Evolutionary conservation across 2,113 vertebrate genomes (phyloP), one percentile per base, ranked within the genome.

Genomic region (Apus apus): DNA sequence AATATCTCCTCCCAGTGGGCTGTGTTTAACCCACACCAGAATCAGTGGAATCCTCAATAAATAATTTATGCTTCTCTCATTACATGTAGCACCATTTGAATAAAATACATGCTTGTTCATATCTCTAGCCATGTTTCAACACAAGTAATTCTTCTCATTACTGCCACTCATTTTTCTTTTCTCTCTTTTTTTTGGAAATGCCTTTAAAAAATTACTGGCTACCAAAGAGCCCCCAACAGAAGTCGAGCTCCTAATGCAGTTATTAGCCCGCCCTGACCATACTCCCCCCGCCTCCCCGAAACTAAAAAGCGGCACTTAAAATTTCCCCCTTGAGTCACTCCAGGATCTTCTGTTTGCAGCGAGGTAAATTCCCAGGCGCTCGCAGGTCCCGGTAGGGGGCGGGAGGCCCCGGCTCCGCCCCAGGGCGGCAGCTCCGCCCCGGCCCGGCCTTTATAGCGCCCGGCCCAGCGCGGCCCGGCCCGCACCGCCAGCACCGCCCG

Each of bases 1-100:
- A 90, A 88, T 3, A 92, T 21, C 57, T 68, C 94, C 91, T 89
- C 89, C 82, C 91, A 77, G 86, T 3, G 94, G 91, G n/a, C 88
- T 80, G 60, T 22, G 36, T 46, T 81, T 57, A 51, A 81, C 46
- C 53, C 87, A 84, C 87, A 88, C 27, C 34, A 64, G 43, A 66
- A 57, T 13, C 7, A 25, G 22, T 46, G 40, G n/a, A 34, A 43
- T 62, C 5, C 45, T 58, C 26, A 45, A 40, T 32, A 75, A 65
- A 64, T 46, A 16, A 19, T 15, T 45, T 4, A 21, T 11, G 19
- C 15, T 48, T 56, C 51, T 51, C 34, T 76, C 85, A 5, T 45
- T 36, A 43, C 3, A 27, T 21, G 12, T 8, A 72, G 67, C 6
- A 6, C 13, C 25, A 8, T 5, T 34, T 6, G 30, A 54, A 60